phyloP scores from a whole-genome alignment of 2,888 invertebrate genomes.

The Pomacea canaliculata region DNA sequence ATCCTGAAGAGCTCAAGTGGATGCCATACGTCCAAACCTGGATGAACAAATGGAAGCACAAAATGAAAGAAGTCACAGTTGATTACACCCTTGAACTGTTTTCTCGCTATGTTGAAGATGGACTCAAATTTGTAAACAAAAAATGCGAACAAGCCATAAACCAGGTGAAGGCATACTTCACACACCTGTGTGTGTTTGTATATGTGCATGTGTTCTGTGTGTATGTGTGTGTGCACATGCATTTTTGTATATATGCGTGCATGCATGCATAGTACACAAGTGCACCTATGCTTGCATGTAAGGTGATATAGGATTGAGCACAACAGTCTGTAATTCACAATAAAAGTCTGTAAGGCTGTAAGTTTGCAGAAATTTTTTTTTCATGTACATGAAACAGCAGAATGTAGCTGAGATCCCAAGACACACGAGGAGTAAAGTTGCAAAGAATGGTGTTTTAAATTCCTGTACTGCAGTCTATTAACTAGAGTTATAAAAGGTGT shows the following conservation, averaged over 20 bases:
- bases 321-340: background rate
- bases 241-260: background rate
- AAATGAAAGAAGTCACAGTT: slow-evolving; percentile 73
- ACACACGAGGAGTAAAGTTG: no score
- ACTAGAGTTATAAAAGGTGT: no score
- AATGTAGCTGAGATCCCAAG: no score
- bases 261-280: background rate
- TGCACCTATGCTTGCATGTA: background rate
- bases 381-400: no score
- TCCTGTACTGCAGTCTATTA: no score
- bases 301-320: background rate
- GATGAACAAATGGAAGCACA: slow-evolving; percentile 74
- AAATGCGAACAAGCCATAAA: slow-evolving; percentile 81
- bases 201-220: slow-evolving; percentile 1
- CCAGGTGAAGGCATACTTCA: slow-evolving; percentile 74
- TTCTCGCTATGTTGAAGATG: slow-evolving; percentile 76
- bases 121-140: slow-evolving; percentile 78
- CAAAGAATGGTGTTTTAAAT: no score
- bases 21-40: slow-evolving; percentile 85
- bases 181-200: background rate
- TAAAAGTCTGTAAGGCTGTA: no score
- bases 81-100: slow-evolving; percentile 80
- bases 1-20: slow-evolving; percentile 86
- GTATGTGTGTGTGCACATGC: background rate
- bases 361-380: no score